Percentiles rank a stretch among this genome's conserved stretches.
phyloP scores from a whole-genome alignment of 2,888 invertebrate genomes.

The Galerucella calmariensis region DNA sequence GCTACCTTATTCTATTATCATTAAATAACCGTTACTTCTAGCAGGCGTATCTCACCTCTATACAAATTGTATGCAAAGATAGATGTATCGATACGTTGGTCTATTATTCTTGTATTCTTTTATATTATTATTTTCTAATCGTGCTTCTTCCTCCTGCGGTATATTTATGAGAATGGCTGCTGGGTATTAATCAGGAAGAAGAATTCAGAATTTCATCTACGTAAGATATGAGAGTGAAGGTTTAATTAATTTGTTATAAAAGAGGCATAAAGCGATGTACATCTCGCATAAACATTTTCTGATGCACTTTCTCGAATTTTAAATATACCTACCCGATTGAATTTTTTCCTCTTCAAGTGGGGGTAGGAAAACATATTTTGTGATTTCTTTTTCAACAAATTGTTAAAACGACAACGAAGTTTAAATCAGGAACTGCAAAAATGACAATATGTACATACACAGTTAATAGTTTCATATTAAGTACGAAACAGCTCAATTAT shows the following conservation, averaged over 20 bases:
- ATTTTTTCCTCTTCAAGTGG: no score
- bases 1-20: not conserved
- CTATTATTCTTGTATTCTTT: conserved; percentile 36
- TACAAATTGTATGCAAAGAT: conserved; percentile 21
- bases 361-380: no score
- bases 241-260: conserved; percentile 1
- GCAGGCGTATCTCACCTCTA: conserved; percentile 14
- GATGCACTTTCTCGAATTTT: conserved; percentile 6
- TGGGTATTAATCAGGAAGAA: conserved; percentile 27
- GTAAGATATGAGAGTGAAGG: conserved; percentile 18
- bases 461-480: no score
- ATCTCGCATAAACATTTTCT: not conserved
- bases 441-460: no score
- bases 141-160: conserved; percentile 32
- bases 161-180: conserved; percentile 23
- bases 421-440: no score
- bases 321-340: not conserved
- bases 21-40: conserved; percentile 7
- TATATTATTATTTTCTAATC: conserved; percentile 33
- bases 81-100: conserved; percentile 24
- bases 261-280: not conserved
- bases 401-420: no score
- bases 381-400: no score
- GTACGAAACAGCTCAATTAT: no score
- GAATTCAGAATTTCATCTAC: conserved; percentile 23